Evolutionary conservation across 2,797 vertebrate species (phyloP).

Genomic region (Cottoperca gobio): DNA sequence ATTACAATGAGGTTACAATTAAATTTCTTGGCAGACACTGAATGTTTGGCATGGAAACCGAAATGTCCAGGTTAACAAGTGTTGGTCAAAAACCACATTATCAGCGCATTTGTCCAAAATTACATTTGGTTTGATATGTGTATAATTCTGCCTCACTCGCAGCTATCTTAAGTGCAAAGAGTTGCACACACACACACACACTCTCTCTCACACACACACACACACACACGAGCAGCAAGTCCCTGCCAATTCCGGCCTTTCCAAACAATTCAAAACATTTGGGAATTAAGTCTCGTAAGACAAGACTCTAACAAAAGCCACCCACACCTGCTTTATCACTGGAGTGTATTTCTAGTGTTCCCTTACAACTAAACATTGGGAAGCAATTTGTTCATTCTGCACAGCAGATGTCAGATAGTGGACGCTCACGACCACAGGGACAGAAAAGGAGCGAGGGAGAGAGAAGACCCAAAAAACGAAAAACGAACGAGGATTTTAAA

Average conservation of each 20-base stretch:
- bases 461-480: neutral
- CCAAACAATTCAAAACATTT: constrained; percentile 69
- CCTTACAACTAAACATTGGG: constrained; percentile 50
- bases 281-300: constrained; percentile 53
- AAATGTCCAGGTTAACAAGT: constrained; percentile 33
- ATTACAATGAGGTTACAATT: neutral
- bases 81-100: constrained; percentile 8
- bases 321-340: constrained; percentile 66
- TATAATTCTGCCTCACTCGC: constrained; percentile 37
- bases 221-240: constrained; percentile 33
- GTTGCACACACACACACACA: constrained; percentile 20
- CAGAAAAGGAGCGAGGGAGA: neutral
- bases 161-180: constrained; percentile 37
- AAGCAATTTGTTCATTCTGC: constrained; percentile 35
- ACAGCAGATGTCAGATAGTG: constrained; percentile 53
- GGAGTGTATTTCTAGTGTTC: constrained; percentile 31
- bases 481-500: neutral
- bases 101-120: constrained; percentile 15
- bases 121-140: constrained; percentile 47
- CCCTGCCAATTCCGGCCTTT: constrained; percentile 47
- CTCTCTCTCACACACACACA: constrained; percentile 16
- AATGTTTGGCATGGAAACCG: constrained; percentile 1
- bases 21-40: neutral
- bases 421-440: constrained; percentile 22
- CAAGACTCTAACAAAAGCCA: constrained; percentile 58